Conservation (phyloP, 2,113 vertebrate genomes). For the Crotalus tigris region DNA sequence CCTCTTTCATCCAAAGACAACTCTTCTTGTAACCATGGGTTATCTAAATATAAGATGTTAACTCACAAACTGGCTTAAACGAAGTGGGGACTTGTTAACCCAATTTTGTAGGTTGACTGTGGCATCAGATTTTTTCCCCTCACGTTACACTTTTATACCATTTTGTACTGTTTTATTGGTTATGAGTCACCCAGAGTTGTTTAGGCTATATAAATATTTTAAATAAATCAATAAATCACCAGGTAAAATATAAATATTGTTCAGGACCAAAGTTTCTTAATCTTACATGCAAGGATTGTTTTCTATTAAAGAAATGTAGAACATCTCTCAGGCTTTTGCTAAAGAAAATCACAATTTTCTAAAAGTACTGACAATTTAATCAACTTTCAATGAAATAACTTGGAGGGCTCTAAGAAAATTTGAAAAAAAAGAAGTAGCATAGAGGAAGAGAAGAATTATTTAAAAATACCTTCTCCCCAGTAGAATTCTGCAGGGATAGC, state of each 20-base stretch:
- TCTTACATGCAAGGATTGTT: slow-evolving; percentile 27
- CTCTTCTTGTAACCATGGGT: slow-evolving; percentile 52
- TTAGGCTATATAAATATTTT: neutral
- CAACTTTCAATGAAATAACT: slow-evolving; percentile 5
- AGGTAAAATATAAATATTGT: slow-evolving; percentile 56
- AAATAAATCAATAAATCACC: neutral
- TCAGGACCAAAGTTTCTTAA: slow-evolving; percentile 22
- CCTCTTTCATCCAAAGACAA: slow-evolving; percentile 60
- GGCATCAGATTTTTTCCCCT: no score
- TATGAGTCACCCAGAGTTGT: neutral
- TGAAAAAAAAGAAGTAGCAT: neutral
- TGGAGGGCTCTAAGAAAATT: slow-evolving; percentile 27
- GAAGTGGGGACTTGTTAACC: slow-evolving; percentile 63
- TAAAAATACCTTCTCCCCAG: neutral
- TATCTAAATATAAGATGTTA: slow-evolving; percentile 70
- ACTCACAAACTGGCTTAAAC: slow-evolving; percentile 67
- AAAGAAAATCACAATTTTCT: neutral
- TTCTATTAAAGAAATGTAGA: slow-evolving; percentile 31
- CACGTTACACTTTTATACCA: neutral
- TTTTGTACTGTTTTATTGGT: neutral
- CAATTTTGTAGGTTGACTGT: neutral
- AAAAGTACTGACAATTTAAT: neutral
- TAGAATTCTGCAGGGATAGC: slow-evolving; percentile 23
- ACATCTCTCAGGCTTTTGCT: slow-evolving; percentile 3
- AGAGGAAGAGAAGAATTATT: neutral